Evolutionary conservation across 2,888 invertebrate species (phyloP).

Genomic region (Agrotis clavis): DNA sequence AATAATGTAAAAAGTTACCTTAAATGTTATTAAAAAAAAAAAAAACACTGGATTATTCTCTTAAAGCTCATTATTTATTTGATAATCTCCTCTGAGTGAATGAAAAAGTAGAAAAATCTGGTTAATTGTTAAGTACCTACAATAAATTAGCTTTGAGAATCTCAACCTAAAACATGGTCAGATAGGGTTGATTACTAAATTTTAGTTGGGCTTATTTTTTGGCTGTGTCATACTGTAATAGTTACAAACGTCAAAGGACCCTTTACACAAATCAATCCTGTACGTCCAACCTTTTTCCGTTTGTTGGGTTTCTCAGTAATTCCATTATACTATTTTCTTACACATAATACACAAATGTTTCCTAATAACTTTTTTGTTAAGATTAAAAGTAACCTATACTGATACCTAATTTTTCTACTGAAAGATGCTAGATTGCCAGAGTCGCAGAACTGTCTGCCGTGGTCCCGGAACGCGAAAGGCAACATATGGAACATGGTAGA

Average conservation of each 20-base stretch:
- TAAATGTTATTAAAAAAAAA: no score
- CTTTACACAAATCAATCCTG: slow-evolving; percentile 63
- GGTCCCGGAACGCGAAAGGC: no score
- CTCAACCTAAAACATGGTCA: neutral
- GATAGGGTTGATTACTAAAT: slow-evolving; percentile 30
- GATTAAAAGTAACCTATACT: no score
- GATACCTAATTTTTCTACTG: no score
- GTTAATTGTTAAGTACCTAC: slow-evolving; percentile 45
- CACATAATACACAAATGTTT: no score
- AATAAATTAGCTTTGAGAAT: slow-evolving; percentile 5
- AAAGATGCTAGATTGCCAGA: no score
- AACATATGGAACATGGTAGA: no score
- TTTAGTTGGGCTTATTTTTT: slow-evolving; percentile 36
- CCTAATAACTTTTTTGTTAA: neutral
- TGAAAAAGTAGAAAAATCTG: slow-evolving; percentile 45
- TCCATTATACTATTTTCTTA: neutral
- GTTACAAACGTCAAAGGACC: slow-evolving; percentile 52
- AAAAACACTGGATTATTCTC: slow-evolving; percentile 37
- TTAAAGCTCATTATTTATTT: slow-evolving; percentile 65
- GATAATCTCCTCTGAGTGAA: slow-evolving; percentile 57
- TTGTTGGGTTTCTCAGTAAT: slow-evolving; percentile 16
- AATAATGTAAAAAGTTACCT: no score
- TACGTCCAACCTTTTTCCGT: slow-evolving; percentile 40
- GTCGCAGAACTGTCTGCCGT: no score
- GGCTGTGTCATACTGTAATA: slow-evolving; percentile 52